Conservation (phyloP, 2,888 invertebrate species). For the Mylabris sibirica region DNA sequence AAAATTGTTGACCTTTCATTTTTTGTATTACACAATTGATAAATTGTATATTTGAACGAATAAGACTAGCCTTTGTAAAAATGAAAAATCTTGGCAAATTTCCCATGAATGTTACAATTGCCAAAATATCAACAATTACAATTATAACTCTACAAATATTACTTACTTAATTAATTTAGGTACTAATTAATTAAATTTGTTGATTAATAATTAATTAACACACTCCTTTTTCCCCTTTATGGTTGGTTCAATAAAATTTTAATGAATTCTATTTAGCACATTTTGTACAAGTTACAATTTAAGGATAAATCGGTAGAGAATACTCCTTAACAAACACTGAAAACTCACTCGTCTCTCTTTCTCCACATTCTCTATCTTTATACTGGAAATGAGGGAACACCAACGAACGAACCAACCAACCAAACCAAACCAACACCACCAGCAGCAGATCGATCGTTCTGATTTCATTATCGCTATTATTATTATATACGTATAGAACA, state of each 20-base stretch:
- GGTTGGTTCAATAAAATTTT: neutral
- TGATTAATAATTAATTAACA: neutral
- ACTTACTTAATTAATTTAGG: neutral
- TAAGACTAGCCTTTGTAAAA: neutral
- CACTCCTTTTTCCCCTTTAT: neutral
- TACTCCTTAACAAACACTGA: neutral
- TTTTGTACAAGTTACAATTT: neutral
- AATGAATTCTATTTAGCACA: neutral
- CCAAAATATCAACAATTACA: neutral
- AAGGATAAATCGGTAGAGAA: too few relatives aligned
- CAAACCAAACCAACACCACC: too few relatives aligned
- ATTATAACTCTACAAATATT: neutral
- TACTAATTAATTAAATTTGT: too few relatives aligned
- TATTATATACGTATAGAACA: conserved; percentile 14
- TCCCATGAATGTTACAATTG: neutral
- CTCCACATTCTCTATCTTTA: neutral
- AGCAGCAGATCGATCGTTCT: neutral
- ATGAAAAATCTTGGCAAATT: neutral
- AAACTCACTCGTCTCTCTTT: neutral
- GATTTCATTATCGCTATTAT: neutral
- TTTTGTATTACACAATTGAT: too few relatives aligned
- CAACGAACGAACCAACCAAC: too few relatives aligned
- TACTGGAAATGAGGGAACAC: neutral
- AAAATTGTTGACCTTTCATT: too few relatives aligned
- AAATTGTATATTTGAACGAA: neutral